Percentiles rank a stretch among this genome's conserved stretches.
These are phyloP conservation scores for Alsophila aescularia DNA, from an alignment of 2,888 invertebrate species.

Conservation along the genomic window DNA sequence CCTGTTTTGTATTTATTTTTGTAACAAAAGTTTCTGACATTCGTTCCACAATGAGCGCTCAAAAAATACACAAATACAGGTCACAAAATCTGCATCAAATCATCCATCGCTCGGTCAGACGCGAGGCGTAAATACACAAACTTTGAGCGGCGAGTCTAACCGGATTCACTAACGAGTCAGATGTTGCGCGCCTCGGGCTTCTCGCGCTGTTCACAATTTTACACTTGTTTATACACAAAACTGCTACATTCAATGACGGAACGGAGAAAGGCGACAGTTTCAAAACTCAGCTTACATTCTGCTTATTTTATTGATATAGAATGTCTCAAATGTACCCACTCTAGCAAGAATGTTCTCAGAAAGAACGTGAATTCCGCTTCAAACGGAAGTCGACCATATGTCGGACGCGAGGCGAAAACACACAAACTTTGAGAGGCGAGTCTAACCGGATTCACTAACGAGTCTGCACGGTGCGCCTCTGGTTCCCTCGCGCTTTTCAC, in stretches of 20 bases:
- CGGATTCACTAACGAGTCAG: conserved; percentile 76
- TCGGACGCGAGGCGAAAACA: conserved; percentile 57
- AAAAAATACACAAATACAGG: background rate
- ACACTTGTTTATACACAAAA: no score
- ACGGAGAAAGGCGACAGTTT: no score
- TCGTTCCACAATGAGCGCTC: background rate
- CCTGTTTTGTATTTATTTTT: no score
- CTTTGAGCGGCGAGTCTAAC: conserved; percentile 68
- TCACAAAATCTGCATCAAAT: conserved; percentile 45
- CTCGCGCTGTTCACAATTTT: conserved; percentile 36
- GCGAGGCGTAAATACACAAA: conserved; percentile 56
- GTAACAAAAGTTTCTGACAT: no score
- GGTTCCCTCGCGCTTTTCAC: conserved; percentile 37
- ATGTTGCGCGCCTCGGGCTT: conserved; percentile 44
- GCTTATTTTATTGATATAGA: no score
- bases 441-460: conserved; percentile 77
- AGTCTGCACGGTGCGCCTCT: conserved; percentile 54
- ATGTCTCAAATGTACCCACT: background rate
- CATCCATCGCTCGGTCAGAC: conserved; percentile 59
- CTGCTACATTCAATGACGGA: no score
- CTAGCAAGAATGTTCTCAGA: background rate
- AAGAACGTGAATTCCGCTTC: conserved; percentile 33
- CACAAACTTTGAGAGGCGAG: conserved; percentile 70
- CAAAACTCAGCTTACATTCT: no score
- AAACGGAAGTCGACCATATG: conserved; percentile 64